Evolutionary conservation across 2,888 invertebrate genomes (phyloP).

Genomic region (Caradrina clavipalpis): DNA sequence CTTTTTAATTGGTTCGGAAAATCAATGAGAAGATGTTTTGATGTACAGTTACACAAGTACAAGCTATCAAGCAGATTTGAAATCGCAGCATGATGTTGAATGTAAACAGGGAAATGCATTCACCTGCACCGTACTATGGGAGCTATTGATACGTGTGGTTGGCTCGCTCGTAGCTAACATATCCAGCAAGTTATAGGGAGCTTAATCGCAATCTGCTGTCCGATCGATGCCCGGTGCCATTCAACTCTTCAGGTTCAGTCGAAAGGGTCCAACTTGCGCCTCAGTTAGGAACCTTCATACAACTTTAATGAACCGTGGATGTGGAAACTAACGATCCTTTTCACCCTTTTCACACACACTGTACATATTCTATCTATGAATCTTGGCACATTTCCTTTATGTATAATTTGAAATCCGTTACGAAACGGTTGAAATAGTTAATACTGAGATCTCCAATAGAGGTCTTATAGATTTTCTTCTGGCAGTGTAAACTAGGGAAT

Average conservation of each 20-base stretch:
- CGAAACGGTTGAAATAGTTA: background rate
- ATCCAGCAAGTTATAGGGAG: conserved; percentile 3
- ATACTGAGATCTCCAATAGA: background rate
- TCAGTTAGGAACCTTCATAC: conserved; percentile 43
- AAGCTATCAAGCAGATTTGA: conserved; percentile 4
- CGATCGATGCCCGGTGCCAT: conserved; percentile 44
- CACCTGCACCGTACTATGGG: background rate
- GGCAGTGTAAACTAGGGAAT: background rate
- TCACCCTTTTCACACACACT: conserved; percentile 35
- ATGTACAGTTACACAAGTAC: background rate
- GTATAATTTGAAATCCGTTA: conserved; percentile 1
- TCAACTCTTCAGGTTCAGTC: conserved; percentile 42
- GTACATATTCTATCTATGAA: conserved; percentile 25
- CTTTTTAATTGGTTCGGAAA: background rate
- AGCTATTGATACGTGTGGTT: conserved; percentile 20
- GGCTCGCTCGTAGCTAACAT: conserved; percentile 2
- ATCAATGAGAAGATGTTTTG: background rate
- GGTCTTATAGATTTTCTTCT: background rate
- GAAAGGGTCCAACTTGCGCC: conserved; percentile 42
- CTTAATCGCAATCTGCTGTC: conserved; percentile 1
- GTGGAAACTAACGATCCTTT: conserved; percentile 55
- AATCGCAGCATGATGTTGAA: conserved; percentile 10
- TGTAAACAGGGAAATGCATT: conserved; percentile 20
- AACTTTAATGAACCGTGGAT: conserved; percentile 62
- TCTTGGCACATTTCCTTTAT: conserved; percentile 14